Base-by-base conservation (phyloP, 2,888 invertebrate species). In the Cephalotes varians region DNA sequence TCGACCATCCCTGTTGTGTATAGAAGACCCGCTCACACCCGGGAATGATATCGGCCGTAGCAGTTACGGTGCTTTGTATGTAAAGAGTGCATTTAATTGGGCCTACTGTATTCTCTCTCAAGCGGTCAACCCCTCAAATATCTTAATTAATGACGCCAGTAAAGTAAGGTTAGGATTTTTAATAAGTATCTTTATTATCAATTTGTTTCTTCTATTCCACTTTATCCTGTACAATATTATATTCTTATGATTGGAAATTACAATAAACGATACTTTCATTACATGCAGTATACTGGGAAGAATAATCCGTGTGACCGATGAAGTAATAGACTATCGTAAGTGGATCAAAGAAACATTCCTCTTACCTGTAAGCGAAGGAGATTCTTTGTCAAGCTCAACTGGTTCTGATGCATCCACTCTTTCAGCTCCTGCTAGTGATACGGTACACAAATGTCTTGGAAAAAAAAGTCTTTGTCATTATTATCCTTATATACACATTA, bases 1-100 rank as follows among this genome's bases (percentile, higher is more conserved):
- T 95, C 96, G 99, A 67, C 98, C 98, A 31, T 98, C 99, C 86
- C 95, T 99, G 93, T 95, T 99, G 87, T 99, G 99, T 94, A 99
- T 99, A 91, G 99, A 99, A 95, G 99, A 99, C 95, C 99, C 99
- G 31, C 96, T 99, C 60, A 98, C 98, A 86, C 97, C 98, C 21
- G 98, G 98, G 88, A 99, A 99, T 95, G 99, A 99, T 95, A 99
- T 99, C 94, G 99, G 99, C 10, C 97, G 99, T 91, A 99, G 99
- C 94, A 99, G 99, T 92, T 99, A 99, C 95, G 98, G 98, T 82
- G 98, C 98, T 87, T 95, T 99, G 91, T 97, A 98, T 94, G 97
- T 97, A 91, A 98, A 98, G 94, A 97, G 98, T 95, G 98, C 99
- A 85, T 99, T 99, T 95, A 99, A 99, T 95, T 98, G 98, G 96